Evolutionary conservation across 2,113 vertebrate species (phyloP).

Genomic region (Calonectris borealis): DNA sequence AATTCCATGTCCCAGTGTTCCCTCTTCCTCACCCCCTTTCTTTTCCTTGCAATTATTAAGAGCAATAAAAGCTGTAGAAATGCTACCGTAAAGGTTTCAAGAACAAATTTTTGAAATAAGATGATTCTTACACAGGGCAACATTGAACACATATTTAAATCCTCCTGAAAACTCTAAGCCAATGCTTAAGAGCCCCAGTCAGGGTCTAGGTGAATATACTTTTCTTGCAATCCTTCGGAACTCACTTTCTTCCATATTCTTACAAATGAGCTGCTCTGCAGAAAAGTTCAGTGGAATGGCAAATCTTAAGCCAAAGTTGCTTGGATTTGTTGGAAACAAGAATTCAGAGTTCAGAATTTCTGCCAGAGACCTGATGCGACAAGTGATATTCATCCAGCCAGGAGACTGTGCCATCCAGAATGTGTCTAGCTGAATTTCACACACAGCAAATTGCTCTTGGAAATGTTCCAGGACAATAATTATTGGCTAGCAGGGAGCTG

Average conservation of each 20-base stretch:
- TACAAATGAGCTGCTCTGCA: neutral
- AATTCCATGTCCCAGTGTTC: neutral
- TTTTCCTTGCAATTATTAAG: neutral
- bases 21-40: neutral
- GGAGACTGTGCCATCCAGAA: neutral
- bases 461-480: conserved; percentile 29
- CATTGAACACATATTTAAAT: neutral
- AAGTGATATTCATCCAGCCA: neutral
- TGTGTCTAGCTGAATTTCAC: conserved; percentile 44
- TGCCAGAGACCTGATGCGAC: neutral
- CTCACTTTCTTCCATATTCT: neutral
- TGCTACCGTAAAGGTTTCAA: neutral
- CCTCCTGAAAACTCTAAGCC: neutral
- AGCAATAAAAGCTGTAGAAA: neutral
- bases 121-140: neutral
- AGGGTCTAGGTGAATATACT: neutral
- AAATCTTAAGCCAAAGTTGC: neutral
- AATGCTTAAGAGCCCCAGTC: neutral
- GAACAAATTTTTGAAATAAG: neutral
- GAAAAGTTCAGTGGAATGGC: neutral
- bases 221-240: neutral
- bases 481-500: neutral
- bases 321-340: neutral
- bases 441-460: conserved; percentile 10
- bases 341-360: neutral